Percentiles rank a stretch among this genome's conserved stretches.
Evolutionary conservation across 2,113 vertebrate species (phyloP).

Genomic region (Vidua chalybeata): DNA sequence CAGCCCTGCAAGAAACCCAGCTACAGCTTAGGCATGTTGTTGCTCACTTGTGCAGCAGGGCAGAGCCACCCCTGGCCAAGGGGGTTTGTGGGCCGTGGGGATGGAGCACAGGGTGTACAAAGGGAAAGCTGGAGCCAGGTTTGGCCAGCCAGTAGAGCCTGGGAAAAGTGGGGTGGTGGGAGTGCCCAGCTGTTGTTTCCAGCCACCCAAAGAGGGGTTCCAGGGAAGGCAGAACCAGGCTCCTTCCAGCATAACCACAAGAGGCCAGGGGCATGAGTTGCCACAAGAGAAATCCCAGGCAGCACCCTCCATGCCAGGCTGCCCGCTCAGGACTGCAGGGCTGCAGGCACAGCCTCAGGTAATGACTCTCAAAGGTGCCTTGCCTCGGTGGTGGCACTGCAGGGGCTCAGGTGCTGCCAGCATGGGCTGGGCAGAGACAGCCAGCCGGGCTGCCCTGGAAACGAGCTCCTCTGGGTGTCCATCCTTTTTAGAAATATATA

Average conservation of each 20-base stretch:
- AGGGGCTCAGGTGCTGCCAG: not conserved
- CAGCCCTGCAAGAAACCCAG: not conserved
- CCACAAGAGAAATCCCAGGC: not conserved
- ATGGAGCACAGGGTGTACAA: not conserved
- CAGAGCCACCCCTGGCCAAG: not conserved
- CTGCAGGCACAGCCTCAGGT: not conserved
- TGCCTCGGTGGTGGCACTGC: not conserved
- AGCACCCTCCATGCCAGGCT: accelerated
- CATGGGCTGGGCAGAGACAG: not conserved
- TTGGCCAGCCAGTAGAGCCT: not conserved
- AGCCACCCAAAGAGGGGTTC: not conserved
- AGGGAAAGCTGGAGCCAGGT: not conserved
- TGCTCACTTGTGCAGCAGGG: not conserved
- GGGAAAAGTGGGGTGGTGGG: accelerated
- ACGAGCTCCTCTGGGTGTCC: accelerated
- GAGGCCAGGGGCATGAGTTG: accelerated
- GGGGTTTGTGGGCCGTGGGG: accelerated
- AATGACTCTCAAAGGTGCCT: not conserved
- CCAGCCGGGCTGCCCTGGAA: not conserved
- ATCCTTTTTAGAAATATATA: not conserved
- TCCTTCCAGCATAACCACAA: not conserved
- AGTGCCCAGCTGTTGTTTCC: not conserved
- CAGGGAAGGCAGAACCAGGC: not conserved
- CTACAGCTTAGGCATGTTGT: too few species aligned
- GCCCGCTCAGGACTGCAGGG: accelerated